phyloP scores from a whole-genome alignment of 2,888 invertebrate species.

The Andricus quercusramuli region DNA sequence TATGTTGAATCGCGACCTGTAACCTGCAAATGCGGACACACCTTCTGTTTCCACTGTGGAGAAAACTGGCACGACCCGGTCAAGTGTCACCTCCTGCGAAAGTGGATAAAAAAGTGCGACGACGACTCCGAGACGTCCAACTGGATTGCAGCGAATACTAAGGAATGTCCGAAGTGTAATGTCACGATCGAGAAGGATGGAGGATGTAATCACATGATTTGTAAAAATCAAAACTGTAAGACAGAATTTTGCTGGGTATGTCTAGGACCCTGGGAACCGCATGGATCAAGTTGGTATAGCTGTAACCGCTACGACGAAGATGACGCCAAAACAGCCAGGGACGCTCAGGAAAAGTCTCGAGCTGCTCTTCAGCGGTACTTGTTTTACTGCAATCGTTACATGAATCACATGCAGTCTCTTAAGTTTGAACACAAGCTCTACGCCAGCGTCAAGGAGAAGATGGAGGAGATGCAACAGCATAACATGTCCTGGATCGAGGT shows the following conservation, averaged over 20 bases:
- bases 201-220: conserved; percentile 99
- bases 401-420: conserved; percentile 99
- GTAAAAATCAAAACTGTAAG: conserved; percentile 98
- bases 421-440: conserved; percentile 98
- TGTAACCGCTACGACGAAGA: conserved; percentile 86
- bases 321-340: conserved; percentile 96
- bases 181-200: conserved; percentile 96
- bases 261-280: conserved; percentile 98
- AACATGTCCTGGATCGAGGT: conserved; percentile 99
- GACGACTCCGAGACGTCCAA: conserved; percentile 99
- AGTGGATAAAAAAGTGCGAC: conserved; percentile 99
- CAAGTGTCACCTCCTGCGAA: conserved; percentile 93
- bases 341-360: conserved; percentile 89
- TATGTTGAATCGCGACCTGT: conserved; percentile 95
- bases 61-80: conserved; percentile 99
- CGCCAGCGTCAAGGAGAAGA: conserved; percentile 96
- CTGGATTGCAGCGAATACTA: conserved; percentile 99
- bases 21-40: conserved; percentile 94
- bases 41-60: conserved; percentile 97
- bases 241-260: conserved; percentile 99
- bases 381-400: conserved; percentile 99
- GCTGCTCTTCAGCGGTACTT: conserved; percentile 91
- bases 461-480: conserved; percentile 99
- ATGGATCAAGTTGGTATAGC: conserved; percentile 85
- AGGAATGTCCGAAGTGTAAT: conserved; percentile 99